These are phyloP conservation scores for Drosophila tristis DNA, from an alignment of 1,140 invertebrate species.

Conservation along the genomic window DNA sequence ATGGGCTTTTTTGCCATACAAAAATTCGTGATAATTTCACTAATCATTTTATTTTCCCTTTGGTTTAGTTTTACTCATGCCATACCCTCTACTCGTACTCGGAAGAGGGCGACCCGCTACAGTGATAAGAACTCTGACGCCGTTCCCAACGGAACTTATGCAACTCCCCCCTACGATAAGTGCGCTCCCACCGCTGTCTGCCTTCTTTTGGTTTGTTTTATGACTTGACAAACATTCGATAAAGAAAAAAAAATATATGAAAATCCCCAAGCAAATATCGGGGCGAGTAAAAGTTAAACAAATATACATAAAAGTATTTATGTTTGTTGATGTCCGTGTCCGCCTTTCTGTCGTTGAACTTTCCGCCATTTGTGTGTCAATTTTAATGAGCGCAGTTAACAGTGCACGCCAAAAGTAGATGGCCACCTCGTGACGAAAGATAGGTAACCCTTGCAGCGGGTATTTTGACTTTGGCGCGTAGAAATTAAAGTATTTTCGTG, in stretches of 20 bases:
- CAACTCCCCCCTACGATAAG: conserved; percentile 39
- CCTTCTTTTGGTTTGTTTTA: conserved; percentile 60
- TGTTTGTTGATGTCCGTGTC: conserved; percentile 22
- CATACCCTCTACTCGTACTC: not conserved
- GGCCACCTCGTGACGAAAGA: not conserved
- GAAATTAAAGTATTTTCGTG: conserved; percentile 2
- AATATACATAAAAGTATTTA: conserved; percentile 62
- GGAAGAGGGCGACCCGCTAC: not conserved
- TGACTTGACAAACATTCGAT: conserved; percentile 75
- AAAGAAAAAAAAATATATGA: conserved; percentile 40
- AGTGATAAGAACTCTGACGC: conserved; percentile 55
- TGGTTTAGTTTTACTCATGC: conserved; percentile 15
- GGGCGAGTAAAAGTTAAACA: conserved; percentile 67
- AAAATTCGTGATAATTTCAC: conserved; percentile 12
- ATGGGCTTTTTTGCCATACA: not conserved
- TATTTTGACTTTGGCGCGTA: no score
- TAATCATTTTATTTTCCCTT: conserved; percentile 18
- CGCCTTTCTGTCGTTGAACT: conserved; percentile 64
- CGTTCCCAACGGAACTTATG: conserved; percentile 32
- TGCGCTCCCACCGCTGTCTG: not conserved
- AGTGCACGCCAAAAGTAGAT: conserved; percentile 5
- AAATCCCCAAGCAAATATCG: conserved; percentile 54
- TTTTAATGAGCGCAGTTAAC: conserved; percentile 57
- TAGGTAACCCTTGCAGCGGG: no score
- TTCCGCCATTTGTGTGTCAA: conserved; percentile 60